Base-by-base conservation (phyloP, 2,888 invertebrate genomes). In the Ectemnius lituratus region DNA sequence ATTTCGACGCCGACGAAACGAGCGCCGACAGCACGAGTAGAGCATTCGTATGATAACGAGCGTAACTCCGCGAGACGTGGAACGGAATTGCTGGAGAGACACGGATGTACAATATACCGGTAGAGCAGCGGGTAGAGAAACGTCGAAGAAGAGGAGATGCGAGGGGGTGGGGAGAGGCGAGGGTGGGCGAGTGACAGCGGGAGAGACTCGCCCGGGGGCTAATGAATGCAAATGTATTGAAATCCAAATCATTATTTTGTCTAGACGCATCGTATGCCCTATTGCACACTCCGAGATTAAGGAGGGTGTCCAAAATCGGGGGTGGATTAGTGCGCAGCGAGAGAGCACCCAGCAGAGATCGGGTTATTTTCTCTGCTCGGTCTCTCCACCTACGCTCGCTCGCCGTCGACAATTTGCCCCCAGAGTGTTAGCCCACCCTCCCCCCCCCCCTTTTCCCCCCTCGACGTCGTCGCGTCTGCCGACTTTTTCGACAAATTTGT, bases 211-310 rank as follows among this genome's bases (percentile, higher is more conserved):
- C 74, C 79, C 81, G 27, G 72, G 73, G 82, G 76, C 52, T 87
- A 88, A 88, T 87, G 82, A 88, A 89, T 89, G 89, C 88, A 89
- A 89, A 89, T 88, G 87, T 87, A 89, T 88, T 85, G 88, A 89
- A 89, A 89, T 89, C 84, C 88, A 86, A 88, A 89, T 89, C 86
- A 89, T 90, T 89, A 89, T 89, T 90, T 89, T 87, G 89, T 90
- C 89, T 89, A 90, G 89, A 90, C 89, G 85, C 89, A 88, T 89
- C 86, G 82, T 86, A 84, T 85, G 88, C 84, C 84, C 85, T 85
- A 88, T 89, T 86, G 87, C 87, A 81, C 78, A 81, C 83, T 65
- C 69, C 59, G 67, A 62, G 70, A 27, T 70, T 67, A 77, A 75
- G 75, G 57, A 78, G 56, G 71, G 71, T 67, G 52, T 52, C 57